Conservation (phyloP, 2,797 vertebrate genomes). For the Orestias chungarensis region DNA sequence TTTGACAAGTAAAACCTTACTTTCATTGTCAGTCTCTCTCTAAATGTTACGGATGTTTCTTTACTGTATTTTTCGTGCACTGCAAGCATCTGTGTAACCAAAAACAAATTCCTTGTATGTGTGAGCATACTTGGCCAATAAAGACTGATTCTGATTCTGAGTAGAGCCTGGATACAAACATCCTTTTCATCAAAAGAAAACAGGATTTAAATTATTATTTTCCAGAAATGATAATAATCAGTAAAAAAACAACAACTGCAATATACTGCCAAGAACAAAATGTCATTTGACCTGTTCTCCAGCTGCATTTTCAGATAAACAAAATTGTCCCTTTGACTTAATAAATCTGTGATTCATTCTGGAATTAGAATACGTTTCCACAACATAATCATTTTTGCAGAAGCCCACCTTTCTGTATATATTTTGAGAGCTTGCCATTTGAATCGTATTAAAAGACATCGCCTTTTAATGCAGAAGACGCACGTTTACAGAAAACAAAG, state of each 20-base stretch:
- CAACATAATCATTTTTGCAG: background rate
- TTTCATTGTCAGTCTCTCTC: background rate
- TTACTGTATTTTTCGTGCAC: too few relatives aligned
- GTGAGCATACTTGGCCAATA: too few relatives aligned
- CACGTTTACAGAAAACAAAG: slow-evolving; percentile 16
- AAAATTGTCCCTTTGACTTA: slow-evolving; percentile 8
- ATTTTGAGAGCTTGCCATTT: background rate
- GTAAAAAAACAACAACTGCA: slow-evolving; percentile 9
- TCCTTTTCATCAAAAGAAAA: background rate
- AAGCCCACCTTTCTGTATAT: slow-evolving; percentile 10
- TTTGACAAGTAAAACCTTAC: background rate
- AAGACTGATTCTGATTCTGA: too few relatives aligned
- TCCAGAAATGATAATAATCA: slow-evolving; percentile 13
- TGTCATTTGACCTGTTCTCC: slow-evolving; percentile 11
- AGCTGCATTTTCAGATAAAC: slow-evolving; percentile 12
- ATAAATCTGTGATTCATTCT: background rate
- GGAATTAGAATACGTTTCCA: slow-evolving; percentile 1
- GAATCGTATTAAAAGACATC: background rate
- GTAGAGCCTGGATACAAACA: background rate
- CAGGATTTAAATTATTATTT: slow-evolving; percentile 4
- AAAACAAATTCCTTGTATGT: too few relatives aligned
- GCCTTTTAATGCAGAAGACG: slow-evolving; percentile 9
- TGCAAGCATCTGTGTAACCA: too few relatives aligned
- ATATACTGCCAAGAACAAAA: slow-evolving; percentile 20
- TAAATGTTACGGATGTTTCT: too few relatives aligned